Conservation (phyloP, 2,113 vertebrate species). For the Odocoileus virginianus region DNA sequence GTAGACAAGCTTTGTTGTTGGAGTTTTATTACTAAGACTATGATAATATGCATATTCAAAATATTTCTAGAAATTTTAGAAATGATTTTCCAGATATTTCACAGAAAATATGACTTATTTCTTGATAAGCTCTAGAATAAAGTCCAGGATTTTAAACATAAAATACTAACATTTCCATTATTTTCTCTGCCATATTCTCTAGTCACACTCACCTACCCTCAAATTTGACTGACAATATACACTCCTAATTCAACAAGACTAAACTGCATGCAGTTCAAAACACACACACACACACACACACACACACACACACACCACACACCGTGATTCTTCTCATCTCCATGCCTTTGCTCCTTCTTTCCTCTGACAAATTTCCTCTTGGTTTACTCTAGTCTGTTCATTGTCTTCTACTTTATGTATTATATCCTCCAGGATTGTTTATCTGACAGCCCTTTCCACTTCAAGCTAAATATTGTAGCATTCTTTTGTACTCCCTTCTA, state of each 20-base stretch:
- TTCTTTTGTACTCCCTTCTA: neutral
- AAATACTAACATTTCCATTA: neutral
- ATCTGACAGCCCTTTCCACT: neutral
- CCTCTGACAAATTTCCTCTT: neutral
- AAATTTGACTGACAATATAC: neutral
- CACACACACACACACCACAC: neutral
- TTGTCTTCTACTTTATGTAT: neutral
- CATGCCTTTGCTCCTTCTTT: neutral
- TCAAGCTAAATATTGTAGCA: neutral
- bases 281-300: neutral
- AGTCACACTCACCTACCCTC: accelerated
- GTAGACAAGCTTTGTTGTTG: neutral
- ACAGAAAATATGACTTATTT: neutral
- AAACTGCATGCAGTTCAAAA: neutral
- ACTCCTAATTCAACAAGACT: neutral
- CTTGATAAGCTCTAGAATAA: neutral
- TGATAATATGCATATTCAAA: neutral
- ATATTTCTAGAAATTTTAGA: neutral
- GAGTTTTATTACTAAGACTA: neutral
- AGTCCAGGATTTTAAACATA: neutral
- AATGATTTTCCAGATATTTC: neutral
- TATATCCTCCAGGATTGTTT: neutral
- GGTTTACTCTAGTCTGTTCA: neutral
- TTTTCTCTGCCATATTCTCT: neutral
- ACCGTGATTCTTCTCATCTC: neutral